These are phyloP conservation scores for Balaeniceps rex DNA, from an alignment of 2,113 vertebrate genomes.

Conservation along the genomic window DNA sequence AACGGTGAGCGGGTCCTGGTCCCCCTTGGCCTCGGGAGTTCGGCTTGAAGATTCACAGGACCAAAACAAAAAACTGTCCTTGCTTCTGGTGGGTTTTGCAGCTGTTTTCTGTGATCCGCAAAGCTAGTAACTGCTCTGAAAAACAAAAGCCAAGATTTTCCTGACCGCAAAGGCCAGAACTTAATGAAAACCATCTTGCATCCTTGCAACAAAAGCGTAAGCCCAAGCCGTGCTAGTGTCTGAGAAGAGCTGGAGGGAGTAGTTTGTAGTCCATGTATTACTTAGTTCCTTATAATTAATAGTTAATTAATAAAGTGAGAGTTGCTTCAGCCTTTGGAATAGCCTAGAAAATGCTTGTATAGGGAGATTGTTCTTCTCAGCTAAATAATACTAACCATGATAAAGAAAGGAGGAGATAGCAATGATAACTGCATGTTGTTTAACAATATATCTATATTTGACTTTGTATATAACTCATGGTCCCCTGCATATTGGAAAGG, in stretches of 20 bases:
- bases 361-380: neutral
- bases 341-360: neutral
- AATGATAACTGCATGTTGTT: fast-evolving
- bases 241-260: neutral
- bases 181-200: neutral
- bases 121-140: neutral
- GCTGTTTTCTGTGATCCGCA: neutral
- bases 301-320: neutral
- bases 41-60: too few relatives aligned
- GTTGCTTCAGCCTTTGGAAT: neutral
- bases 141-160: neutral
- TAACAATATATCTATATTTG: too few relatives aligned
- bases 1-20: fast-evolving
- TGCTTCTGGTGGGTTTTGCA: neutral
- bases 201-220: neutral
- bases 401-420: neutral
- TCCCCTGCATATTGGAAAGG: too few relatives aligned
- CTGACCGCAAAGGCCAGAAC: neutral
- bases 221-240: neutral
- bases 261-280: neutral
- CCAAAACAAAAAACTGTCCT: neutral
- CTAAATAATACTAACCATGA: neutral
- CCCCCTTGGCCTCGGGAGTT: neutral
- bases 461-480: fast-evolving
- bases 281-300: neutral